Base-by-base conservation (phyloP, 2,888 invertebrate species). In the Tetropium fuscum region DNA sequence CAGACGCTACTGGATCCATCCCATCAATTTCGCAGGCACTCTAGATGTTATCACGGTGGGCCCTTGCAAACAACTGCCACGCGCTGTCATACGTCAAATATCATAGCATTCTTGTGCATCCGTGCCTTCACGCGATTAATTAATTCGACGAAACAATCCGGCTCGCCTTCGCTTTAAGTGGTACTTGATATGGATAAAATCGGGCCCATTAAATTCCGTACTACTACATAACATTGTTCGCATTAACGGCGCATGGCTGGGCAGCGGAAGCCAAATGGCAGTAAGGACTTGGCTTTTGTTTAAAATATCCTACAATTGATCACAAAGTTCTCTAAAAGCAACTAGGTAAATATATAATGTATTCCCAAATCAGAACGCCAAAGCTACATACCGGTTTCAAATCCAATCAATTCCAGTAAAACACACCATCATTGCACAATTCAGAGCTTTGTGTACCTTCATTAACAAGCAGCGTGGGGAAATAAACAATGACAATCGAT, bases 401-500 rank as follows among this genome's bases (percentile, higher is more conserved):
- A n/a, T n/a, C n/a, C n/a, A n/a, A n/a, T n/a, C n/a, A n/a, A n/a
- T n/a, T n/a, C n/a, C n/a, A n/a, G n/a, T n/a, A n/a, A n/a, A n/a
- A n/a, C n/a, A n/a, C n/a, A n/a, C n/a, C n/a, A n/a, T n/a, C n/a
- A n/a, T n/a, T n/a, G n/a, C n/a, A n/a, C n/a, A n/a, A n/a, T n/a
- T 41, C 22, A 10, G 30, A 11, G 32, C 11, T 11, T 32, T 32
- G 47, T 30, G 18, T 18, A 30, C 10, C 11, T 30, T 47, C 48
- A 48, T 22, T 32, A 51, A 40, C 10, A n/a, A n/a, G n/a, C n/a
- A 7, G 27, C 40, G 22, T n/a, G 13, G 20, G 41, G 44, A 54
- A 51, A 64, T 62, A 62, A 62, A 62, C 62, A 64, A 62, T 48
- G 59, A 34, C 55, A 68, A 69, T 67, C 70, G 55, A 70, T 68